Conservation (phyloP, 2,113 vertebrate genomes). For the Etheostoma cragini region DNA sequence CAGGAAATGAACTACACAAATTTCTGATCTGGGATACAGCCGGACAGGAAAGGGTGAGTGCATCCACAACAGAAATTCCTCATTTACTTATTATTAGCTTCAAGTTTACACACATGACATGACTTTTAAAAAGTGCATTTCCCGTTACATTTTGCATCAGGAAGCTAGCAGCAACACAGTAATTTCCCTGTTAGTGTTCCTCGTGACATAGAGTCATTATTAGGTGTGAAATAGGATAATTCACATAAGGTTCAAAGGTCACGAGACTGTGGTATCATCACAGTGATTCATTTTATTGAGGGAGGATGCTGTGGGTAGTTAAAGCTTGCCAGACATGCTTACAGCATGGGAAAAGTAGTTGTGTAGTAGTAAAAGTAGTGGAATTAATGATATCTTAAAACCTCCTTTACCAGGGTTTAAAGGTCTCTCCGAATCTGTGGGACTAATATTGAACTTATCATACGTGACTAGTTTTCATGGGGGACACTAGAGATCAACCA, state of each 20-base stretch:
- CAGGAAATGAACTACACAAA: slow-evolving; percentile 96
- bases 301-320: neutral
- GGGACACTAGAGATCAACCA: no score
- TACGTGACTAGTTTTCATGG: neutral
- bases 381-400: slow-evolving; percentile 9
- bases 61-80: neutral
- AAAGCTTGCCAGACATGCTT: slow-evolving; percentile 43
- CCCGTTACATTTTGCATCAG: slow-evolving; percentile 11
- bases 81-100: neutral
- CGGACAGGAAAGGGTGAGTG: slow-evolving; percentile 94
- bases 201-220: slow-evolving; percentile 35
- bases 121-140: neutral
- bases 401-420: slow-evolving; percentile 2
- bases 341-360: slow-evolving; percentile 34
- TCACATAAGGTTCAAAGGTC: slow-evolving; percentile 25
- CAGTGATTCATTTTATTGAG: slow-evolving; percentile 42
- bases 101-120: slow-evolving; percentile 12
- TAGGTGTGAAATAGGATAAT: slow-evolving; percentile 23
- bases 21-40: slow-evolving; percentile 99
- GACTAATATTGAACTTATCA: neutral
- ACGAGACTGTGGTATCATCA: slow-evolving; percentile 3
- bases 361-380: no score
- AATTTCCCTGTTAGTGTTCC: slow-evolving; percentile 6
- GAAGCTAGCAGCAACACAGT: slow-evolving; percentile 38
- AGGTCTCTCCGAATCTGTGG: neutral